Base-by-base conservation (phyloP, 2,113 vertebrate genomes). In the Corythornis vintsioides region DNA sequence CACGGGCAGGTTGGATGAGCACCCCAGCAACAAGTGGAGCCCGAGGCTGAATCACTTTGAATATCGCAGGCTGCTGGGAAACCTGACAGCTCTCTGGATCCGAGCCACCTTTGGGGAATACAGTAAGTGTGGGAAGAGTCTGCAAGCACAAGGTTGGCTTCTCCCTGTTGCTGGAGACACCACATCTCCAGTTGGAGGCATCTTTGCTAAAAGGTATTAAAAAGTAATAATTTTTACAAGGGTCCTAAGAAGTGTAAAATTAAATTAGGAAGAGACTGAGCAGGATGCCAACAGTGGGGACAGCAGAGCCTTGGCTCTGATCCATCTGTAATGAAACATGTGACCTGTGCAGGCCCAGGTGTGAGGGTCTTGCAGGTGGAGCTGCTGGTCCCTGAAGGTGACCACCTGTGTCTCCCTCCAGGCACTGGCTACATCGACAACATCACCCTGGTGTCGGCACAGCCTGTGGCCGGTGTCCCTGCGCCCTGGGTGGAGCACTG, bases 381-480 rank as follows among this genome's bases (percentile, higher is more conserved):
- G 67, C 64, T 18, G 13, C n/a, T 50, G 56, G 22, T 4, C 9
- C 35, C 56, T 1, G 1, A 0, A 0, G 26, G 35, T 81, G 59
- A 94, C 42, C 0, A 0, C 3, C 35, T 33, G 14, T 57, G 0
- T 88, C n/a, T 88, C 89, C 21, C 26, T 56, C 20, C 95, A 99
- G 99, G 98, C 48, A 98, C 98, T 0, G 99, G 99, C 56, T 99
- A 99, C 97, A 90, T 99, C 0, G 98, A 99, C 91, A 98, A 98
- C 0, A 97, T 99, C 71, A 94, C 94, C 60, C 96, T 99, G 93
- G 94, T 98, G 72, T 98, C 99, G 0, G 99, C 99, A 0, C 98
- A 59, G 25, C 98, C 96, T 0, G 42, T 77, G 1, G 40, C 94
- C 0, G 99, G 99, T 1, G 52, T 60, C 13, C 97, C 97, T 0